Evolutionary conservation across 64 coral and sea anemone genomes (phyloP).

Genomic region (Montipora capricornis): DNA sequence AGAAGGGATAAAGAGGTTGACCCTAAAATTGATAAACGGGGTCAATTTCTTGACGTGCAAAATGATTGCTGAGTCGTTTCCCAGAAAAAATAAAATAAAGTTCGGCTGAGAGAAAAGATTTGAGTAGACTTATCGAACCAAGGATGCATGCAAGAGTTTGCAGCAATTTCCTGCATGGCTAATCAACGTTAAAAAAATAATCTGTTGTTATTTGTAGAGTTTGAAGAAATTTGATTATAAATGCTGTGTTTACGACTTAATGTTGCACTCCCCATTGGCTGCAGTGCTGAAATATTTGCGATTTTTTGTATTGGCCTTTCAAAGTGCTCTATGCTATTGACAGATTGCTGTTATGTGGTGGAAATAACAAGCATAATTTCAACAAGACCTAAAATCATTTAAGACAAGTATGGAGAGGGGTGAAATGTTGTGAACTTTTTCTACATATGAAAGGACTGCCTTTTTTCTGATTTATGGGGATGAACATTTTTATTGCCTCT

Average conservation of each 20-base stretch:
- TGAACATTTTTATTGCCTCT: too few species aligned
- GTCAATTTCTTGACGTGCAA: background rate
- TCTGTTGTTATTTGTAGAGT: background rate
- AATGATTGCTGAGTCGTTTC: background rate
- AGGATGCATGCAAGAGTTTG: background rate
- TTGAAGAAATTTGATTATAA: background rate
- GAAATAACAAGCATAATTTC: too few species aligned
- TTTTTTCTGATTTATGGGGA: too few species aligned
- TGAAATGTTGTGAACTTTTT: too few species aligned
- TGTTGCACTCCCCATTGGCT: background rate
- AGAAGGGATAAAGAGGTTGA: background rate
- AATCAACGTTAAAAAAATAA: background rate
- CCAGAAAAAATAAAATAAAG: background rate
- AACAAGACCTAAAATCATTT: too few species aligned
- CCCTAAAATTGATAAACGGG: background rate
- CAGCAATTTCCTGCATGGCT: background rate
- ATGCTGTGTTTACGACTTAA: background rate
- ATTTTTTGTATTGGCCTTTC: background rate
- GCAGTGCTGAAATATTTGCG: background rate
- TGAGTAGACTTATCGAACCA: too few species aligned
- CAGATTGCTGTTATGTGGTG: too few species aligned
- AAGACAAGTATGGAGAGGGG: too few species aligned
- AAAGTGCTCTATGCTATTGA: background rate
- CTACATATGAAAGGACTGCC: too few species aligned
- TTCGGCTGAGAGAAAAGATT: background rate